Conservation (phyloP, 2,797 vertebrate species). For the Gobionotothen gibberifrons region DNA sequence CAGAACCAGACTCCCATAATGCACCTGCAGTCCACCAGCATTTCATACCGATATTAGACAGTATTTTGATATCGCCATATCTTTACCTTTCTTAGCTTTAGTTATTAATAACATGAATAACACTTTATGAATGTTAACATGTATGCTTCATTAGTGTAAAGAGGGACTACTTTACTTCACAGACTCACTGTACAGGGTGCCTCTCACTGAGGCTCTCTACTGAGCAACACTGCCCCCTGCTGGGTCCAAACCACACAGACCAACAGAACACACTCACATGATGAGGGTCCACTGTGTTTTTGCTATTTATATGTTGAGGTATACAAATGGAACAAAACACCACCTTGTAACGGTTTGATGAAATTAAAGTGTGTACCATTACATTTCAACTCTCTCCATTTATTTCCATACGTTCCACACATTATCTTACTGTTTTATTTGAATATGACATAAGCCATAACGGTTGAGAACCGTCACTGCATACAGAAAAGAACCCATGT, state of each 20-base stretch:
- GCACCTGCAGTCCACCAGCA: slow-evolving; percentile 42
- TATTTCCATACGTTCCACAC: neutral
- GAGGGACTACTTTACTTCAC: slow-evolving; percentile 22
- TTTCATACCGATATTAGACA: slow-evolving; percentile 27
- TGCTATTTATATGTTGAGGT: neutral
- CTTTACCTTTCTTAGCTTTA: slow-evolving; percentile 7
- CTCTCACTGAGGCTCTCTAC: slow-evolving; percentile 44
- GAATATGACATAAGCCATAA: neutral
- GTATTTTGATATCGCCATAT: slow-evolving; percentile 32
- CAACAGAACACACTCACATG: neutral
- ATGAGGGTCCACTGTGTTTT: too few relatives aligned
- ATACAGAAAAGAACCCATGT: neutral
- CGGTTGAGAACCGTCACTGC: neutral
- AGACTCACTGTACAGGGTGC: slow-evolving; percentile 23
- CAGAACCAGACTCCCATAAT: slow-evolving; percentile 20
- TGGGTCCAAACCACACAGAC: slow-evolving; percentile 48
- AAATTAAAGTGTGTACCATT: slow-evolving; percentile 4
- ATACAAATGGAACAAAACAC: neutral
- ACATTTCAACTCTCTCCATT: neutral
- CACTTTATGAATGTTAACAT: slow-evolving; percentile 26
- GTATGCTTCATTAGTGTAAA: neutral
- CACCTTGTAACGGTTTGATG: neutral
- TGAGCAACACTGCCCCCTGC: slow-evolving; percentile 78
- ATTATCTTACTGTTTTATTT: neutral
- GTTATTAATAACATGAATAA: slow-evolving; percentile 4